Percentiles rank a stretch among this genome's conserved stretches.
Conservation (phyloP, 2,888 invertebrate species). For the Troglohyphantes excavatus region DNA sequence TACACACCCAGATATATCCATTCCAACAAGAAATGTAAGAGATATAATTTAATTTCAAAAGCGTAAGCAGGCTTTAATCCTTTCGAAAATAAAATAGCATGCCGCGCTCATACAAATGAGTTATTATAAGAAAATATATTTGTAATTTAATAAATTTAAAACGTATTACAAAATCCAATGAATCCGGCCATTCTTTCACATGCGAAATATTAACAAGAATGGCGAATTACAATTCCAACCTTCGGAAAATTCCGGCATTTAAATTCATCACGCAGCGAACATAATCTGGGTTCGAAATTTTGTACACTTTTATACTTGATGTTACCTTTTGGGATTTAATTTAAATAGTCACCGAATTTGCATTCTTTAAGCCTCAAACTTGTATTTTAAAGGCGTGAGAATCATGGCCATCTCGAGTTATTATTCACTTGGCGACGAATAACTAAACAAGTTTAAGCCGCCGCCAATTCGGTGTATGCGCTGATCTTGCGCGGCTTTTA, state of each 20-base stretch:
- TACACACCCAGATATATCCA: neutral
- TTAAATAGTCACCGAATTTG: constrained; percentile 37
- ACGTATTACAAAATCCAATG: neutral
- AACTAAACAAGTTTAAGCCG: constrained; percentile 31
- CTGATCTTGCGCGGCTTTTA: constrained; percentile 29
- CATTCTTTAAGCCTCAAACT: constrained; percentile 32
- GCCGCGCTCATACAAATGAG: neutral
- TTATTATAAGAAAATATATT: neutral
- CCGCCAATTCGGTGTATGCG: constrained; percentile 20
- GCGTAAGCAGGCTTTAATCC: neutral
- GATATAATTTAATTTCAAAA: neutral
- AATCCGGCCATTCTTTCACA: neutral
- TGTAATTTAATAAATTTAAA: neutral
- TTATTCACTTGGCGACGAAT: constrained; percentile 5
- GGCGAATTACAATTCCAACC: constrained; percentile 38
- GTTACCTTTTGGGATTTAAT: constrained; percentile 44
- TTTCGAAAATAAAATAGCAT: neutral
- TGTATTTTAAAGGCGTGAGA: constrained; percentile 7
- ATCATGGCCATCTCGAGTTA: neutral
- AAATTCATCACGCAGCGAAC: constrained; percentile 2
- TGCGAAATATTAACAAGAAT: constrained; percentile 14
- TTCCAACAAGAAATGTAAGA: neutral
- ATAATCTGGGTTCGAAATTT: constrained; percentile 45
- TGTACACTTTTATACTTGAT: constrained; percentile 16
- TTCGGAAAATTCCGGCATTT: constrained; percentile 20